Base-by-base conservation (phyloP, 2,113 vertebrate species). In the Vanacampus margaritifer region DNA sequence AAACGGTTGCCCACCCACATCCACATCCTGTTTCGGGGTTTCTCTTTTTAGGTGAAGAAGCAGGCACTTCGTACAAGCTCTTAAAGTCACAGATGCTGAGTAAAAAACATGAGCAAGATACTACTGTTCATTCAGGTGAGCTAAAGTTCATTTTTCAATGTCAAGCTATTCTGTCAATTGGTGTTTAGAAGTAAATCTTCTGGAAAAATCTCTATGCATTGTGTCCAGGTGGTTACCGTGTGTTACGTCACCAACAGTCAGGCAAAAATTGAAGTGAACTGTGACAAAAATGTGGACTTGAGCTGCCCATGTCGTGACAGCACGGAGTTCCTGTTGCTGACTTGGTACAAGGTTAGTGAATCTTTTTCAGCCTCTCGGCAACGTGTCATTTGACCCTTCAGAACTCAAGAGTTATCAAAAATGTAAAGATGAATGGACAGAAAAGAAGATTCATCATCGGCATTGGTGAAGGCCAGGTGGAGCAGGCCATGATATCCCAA, bases 311-410 rank as follows among this genome's bases (percentile, higher is more conserved):
- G 59, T 26, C 13, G 6, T 6, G 59, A 62, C 0, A 19, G 2
- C 36, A 23, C 9, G 0, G 1, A 61, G 3, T 88, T 82, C 19
- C 12, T 56, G 5, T 78, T 76, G 0, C 5, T 90, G n/a, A 12
- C 51, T 6, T 91, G 90, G 90, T 86, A 85, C 65, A 87, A 88
- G 88, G 89, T 91, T 36, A 73, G 75, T 48, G 1, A 13, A 10
- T 1, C 39, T 23, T 28, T n/a, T 11, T 2, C 3, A 12, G 8
- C 11, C 36, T 61, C 37, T 32, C 16, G 6, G 2, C 46, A 36
- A 65, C 5, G 2, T 13, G 5, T 7, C 2, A 13, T 23, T n/a
- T 35, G n/a, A 5, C 7, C 5, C 23, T 17, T 63, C 59, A n/a
- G 8, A 41, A 35, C 10, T 21, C 43, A 16, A 51, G 1, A 37